These are phyloP conservation scores for Atlantisia rogersi DNA, from an alignment of 2,113 vertebrate species.

Conservation along the genomic window DNA sequence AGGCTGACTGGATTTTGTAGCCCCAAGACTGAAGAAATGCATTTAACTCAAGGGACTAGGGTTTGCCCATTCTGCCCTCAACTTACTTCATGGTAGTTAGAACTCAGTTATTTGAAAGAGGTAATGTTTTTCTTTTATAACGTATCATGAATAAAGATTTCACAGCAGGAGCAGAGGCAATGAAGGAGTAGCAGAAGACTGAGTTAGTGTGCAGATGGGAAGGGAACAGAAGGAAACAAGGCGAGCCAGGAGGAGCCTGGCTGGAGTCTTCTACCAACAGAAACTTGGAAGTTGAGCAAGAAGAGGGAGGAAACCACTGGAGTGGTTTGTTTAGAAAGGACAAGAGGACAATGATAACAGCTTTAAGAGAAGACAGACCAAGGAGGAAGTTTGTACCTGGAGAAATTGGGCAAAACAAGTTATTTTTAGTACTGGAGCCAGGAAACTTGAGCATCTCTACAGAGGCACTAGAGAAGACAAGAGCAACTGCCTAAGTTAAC, in stretches of 20 bases:
- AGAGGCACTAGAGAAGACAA: not conserved
- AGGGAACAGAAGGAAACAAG: not conserved
- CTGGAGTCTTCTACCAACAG: not conserved
- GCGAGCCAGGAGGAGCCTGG: not conserved
- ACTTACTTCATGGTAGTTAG: not conserved
- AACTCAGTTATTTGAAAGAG: not conserved
- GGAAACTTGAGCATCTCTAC: not conserved
- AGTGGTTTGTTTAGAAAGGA: not conserved
- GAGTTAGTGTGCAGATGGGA: not conserved
- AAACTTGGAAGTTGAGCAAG: not conserved
- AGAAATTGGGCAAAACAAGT: not conserved
- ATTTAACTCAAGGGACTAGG: not conserved
- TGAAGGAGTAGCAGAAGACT: not conserved
- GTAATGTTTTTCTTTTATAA: not conserved
- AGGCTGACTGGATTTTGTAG: not conserved
- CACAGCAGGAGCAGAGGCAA: not conserved
- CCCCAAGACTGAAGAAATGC: not conserved
- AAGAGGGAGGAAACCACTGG: not conserved
- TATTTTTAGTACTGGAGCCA: not conserved
- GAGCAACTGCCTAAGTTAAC: not conserved
- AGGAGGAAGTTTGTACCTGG: not conserved
- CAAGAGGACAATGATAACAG: not conserved
- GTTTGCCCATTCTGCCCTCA: not conserved
- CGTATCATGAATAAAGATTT: not conserved
- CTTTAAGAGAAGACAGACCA: not conserved